Percentiles rank a stretch among this genome's conserved stretches.
Conservation (phyloP, 2,888 invertebrate species). For the Drosophila neonasuta region DNA sequence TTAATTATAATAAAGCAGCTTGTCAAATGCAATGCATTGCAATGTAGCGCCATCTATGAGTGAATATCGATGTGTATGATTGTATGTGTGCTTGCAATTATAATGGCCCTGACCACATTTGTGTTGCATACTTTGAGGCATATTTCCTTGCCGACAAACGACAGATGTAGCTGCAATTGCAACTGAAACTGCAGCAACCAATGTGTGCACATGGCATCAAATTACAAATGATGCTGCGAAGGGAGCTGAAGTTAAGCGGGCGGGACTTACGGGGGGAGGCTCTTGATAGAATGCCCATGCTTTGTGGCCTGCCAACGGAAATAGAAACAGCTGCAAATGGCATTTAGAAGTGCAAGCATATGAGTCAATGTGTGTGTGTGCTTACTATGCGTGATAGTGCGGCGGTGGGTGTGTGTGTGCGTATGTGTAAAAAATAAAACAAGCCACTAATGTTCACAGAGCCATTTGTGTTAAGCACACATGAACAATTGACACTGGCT, state of each 20-base stretch:
- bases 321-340: constrained; percentile 72
- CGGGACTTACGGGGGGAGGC: neutral
- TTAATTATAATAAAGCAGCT: constrained; percentile 69
- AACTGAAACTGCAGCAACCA: constrained; percentile 14
- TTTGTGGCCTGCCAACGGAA: constrained; percentile 68
- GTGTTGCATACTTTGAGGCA: constrained; percentile 72
- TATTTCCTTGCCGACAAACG: constrained; percentile 53
- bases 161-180: constrained; percentile 39
- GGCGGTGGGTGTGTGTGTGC: constrained; percentile 13
- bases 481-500: constrained; percentile 68
- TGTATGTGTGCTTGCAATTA: constrained; percentile 51
- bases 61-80: constrained; percentile 12
- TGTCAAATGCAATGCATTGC: constrained; percentile 56
- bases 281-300: constrained; percentile 36
- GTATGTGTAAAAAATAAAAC: constrained; percentile 46
- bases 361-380: constrained; percentile 17
- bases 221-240: constrained; percentile 66
- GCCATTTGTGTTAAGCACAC: constrained; percentile 28
- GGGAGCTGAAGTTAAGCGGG: neutral
- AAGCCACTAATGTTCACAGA: constrained; percentile 63
- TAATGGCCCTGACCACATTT: constrained; percentile 70
- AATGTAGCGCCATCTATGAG: constrained; percentile 14
- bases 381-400: constrained; percentile 6
- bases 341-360: constrained; percentile 45
- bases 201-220: constrained; percentile 56